These are phyloP conservation scores for Nannoperca obscura DNA, from an alignment of 2,797 vertebrate genomes.

Conservation along the genomic window DNA sequence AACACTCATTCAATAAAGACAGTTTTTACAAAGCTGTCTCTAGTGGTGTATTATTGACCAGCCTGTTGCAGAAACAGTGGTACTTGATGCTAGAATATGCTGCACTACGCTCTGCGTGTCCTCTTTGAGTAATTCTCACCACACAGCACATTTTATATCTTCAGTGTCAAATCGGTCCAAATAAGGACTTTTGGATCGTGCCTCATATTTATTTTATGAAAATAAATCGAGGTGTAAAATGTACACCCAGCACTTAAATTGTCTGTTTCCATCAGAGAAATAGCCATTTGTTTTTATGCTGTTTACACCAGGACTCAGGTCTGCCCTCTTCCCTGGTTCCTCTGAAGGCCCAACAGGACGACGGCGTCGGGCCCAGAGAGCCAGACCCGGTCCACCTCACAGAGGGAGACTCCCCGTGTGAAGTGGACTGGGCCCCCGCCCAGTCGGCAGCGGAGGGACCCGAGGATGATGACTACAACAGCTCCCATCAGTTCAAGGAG, in stretches of 20 bases:
- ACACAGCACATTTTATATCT: not conserved
- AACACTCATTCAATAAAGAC: not conserved
- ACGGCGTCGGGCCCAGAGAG: slow-evolving; percentile 53
- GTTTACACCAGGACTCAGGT: slow-evolving; percentile 74
- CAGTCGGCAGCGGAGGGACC: slow-evolving; percentile 57
- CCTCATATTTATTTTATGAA: not conserved
- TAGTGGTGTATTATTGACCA: not conserved
- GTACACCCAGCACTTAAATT: not conserved
- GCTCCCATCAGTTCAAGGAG: slow-evolving; percentile 85
- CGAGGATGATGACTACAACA: slow-evolving; percentile 61
- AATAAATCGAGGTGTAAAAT: not conserved
- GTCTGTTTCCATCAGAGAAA: not conserved
- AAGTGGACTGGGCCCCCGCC: slow-evolving; percentile 45
- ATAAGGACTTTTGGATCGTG: not conserved
- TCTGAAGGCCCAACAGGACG: slow-evolving; percentile 73
- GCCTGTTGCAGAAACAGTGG: not conserved
- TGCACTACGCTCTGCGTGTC: not conserved
- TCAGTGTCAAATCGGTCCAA: not conserved
- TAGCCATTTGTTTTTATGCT: not conserved
- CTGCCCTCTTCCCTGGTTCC: slow-evolving; percentile 80
- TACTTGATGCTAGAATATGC: not conserved
- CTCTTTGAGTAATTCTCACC: no score
- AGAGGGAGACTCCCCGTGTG: slow-evolving; percentile 30
- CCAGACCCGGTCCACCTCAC: slow-evolving; percentile 45
- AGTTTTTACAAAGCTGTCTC: not conserved